Base-by-base conservation (phyloP, 1,140 invertebrate genomes). In the Limonius californicus region DNA sequence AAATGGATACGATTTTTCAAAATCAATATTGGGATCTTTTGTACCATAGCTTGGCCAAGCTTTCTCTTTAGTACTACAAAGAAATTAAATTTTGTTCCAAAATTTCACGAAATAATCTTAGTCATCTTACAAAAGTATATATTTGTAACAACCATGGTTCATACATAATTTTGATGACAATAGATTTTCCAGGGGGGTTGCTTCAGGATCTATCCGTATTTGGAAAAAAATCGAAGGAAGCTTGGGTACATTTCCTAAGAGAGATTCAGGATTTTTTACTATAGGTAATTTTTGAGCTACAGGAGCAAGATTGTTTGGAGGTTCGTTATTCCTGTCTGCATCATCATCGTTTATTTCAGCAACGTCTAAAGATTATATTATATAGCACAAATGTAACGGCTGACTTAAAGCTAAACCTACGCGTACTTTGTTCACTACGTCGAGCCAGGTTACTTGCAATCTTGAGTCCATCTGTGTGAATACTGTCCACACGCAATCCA, bases 381-480 rank as follows among this genome's bases (percentile, higher is more conserved):
- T n/a, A n/a, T n/a, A n/a, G n/a, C n/a, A n/a, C n/a, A n/a, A n/a
- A n/a, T n/a, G n/a, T n/a, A n/a, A n/a, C n/a, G n/a, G n/a, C n/a
- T n/a, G n/a, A n/a, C n/a, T n/a, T n/a, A n/a, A n/a, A n/a, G n/a
- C n/a, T n/a, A n/a, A n/a, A n/a, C n/a, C n/a, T n/a, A n/a, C n/a
- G n/a, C n/a, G n/a, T n/a, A n/a, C n/a, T n/a, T n/a, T n/a, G n/a
- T n/a, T 27, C 23, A 9, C 23, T 27, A 4, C 23, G 9, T 72
- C 80, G 81, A 47, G 76, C 79, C 15, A 88, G 77, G 15, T 84
- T 86, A 21, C 83, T 84, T 12, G 87, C 83, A 76, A 93, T 85
- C 76, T 90, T 90, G 12, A 91, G 78, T 11, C 89, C 84, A 66
- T 91, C 88, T 47, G 82, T 81, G 74, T 93, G 86, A 3, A 93